phyloP scores from a whole-genome alignment of 2,888 invertebrate genomes.

The Lasioglossum zephyrum region DNA sequence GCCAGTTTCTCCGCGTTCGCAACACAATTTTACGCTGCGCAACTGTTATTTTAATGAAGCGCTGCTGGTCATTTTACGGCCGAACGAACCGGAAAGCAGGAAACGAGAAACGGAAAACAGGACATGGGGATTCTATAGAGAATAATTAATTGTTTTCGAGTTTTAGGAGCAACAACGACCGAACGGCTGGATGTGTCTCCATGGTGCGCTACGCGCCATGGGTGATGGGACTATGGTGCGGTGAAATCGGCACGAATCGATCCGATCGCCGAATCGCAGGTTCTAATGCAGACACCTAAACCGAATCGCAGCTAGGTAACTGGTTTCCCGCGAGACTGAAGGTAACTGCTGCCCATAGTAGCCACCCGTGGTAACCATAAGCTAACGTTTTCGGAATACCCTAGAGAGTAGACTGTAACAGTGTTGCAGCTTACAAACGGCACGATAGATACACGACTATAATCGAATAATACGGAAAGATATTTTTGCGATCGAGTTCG shows the following conservation, averaged over 20 bases:
- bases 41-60: not conserved
- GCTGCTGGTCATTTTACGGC: not conserved
- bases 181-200: not conserved
- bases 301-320: not conserved
- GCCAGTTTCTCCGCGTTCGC: not conserved
- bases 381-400: not conserved
- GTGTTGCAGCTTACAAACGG: not conserved
- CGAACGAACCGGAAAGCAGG: not conserved
- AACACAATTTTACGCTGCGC: not conserved
- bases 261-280: not conserved
- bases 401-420: not conserved
- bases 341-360: not conserved
- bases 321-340: not conserved
- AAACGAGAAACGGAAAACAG: not conserved
- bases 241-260: not conserved
- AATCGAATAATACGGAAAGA: conserved; percentile 2
- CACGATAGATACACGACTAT: not conserved
- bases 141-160: not conserved
- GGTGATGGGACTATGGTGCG: too few species aligned
- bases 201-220: not conserved
- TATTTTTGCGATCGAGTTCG: not conserved
- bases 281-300: not conserved
- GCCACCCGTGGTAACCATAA: not conserved
- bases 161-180: not conserved
- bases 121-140: not conserved